Conservation (phyloP, 2,888 invertebrate species). For the Archaeoteleia sp. region DNA sequence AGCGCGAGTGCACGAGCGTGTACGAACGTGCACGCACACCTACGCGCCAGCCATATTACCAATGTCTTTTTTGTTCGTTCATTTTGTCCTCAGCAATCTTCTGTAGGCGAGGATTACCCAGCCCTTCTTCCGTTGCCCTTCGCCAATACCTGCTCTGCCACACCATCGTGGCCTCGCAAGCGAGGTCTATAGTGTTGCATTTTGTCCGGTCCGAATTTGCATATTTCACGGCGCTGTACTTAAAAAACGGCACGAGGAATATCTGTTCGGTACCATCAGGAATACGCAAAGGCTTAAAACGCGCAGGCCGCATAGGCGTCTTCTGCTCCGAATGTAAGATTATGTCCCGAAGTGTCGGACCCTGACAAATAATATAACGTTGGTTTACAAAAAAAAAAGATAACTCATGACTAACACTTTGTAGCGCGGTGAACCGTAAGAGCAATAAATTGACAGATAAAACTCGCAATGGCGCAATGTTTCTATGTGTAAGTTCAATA, state of each 20-base stretch:
- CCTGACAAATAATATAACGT: constrained; percentile 13
- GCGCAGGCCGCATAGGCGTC: constrained; percentile 56
- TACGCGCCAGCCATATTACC: constrained; percentile 43
- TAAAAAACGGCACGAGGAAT: constrained; percentile 63
- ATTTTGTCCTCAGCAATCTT: constrained; percentile 70
- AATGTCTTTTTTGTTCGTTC: constrained; percentile 62
- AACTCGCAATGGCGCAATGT: too few species aligned
- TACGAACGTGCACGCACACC: constrained; percentile 28
- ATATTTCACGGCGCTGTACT: constrained; percentile 69
- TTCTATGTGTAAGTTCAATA: too few species aligned
- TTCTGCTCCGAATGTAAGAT: constrained; percentile 52
- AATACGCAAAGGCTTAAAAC: constrained; percentile 59
- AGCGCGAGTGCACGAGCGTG: constrained; percentile 30
- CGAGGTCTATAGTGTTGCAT: constrained; percentile 45
- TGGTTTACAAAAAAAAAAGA: constrained; percentile 20
- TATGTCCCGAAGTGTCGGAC: constrained; percentile 41
- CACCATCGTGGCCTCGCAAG: constrained; percentile 37
- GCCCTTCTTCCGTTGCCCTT: constrained; percentile 57
- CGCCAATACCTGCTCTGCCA: too few species aligned
- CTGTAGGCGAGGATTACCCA: constrained; percentile 71
- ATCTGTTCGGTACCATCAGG: constrained; percentile 61
- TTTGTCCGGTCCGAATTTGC: constrained; percentile 65
- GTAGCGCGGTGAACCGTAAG: constrained; percentile 32
- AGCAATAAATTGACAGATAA: constrained; percentile 37
- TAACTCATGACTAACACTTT: constrained; percentile 39